Base-by-base conservation (phyloP, 2,797 vertebrate genomes). In the Euthynnus affinis region DNA sequence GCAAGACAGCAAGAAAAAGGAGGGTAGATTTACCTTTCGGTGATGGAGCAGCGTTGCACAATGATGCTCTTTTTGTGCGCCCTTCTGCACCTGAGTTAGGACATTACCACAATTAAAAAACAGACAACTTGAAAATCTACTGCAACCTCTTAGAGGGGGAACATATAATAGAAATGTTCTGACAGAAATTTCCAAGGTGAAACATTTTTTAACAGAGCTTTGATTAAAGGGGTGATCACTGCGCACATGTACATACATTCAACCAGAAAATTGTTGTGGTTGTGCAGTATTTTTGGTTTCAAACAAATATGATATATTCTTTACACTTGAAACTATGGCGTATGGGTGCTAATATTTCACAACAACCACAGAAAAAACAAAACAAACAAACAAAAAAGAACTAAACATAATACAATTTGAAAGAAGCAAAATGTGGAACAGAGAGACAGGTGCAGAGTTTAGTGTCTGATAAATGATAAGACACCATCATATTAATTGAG, bases 1-100 rank as follows among this genome's bases (percentile, higher is more conserved):
- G 72, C 44, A 75, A 77, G 84, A 83, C 20, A 8, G 72, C 2
- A 32, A 42, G 14, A 52, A 51, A 66, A 53, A 61, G 44, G 51
- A 71, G 60, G 74, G 57, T 18, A 56, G 44, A 62, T 86, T 90
- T 95, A 96, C 95, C 94, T 93, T 87, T 92, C 25, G 86, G 80
- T 76, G 91, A 91, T 27, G 76, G 76, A 81, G 87, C 78, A 66
- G 29, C 66, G 58, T 71, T 82, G 68, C 78, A 82, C 68, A 87
- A 63, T 6, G 80, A 91, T 15, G 74, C 37, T 82, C 83, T 87
- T 29, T 84, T 90, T 18, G 67, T 64, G 23, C n/a, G 84, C 53
- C 83, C 82, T 69, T 93, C 91, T 67, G 92, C 89, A 93, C 94
- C 95, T 95, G 87, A 78, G 42, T 52, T 9, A 69, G 58, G 68